Conservation (phyloP, 2,888 invertebrate genomes). For the Quadriops clusia region DNA sequence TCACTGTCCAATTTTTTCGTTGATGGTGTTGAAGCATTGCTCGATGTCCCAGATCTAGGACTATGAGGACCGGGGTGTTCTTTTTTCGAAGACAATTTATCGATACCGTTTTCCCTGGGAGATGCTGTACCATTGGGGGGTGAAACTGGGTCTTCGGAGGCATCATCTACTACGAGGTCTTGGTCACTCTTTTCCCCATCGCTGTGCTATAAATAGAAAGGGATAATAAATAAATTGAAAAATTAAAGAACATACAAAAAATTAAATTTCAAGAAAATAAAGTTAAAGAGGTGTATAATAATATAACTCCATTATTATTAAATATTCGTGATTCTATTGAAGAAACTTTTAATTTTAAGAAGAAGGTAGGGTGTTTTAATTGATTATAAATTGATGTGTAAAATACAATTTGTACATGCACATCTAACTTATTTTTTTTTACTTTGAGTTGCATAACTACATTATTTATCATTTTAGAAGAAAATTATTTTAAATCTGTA, state of each 20-base stretch:
- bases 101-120: slow-evolving; percentile 77
- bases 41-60: slow-evolving; percentile 73
- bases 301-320: too few species aligned
- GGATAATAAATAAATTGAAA: slow-evolving; percentile 2
- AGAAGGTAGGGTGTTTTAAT: too few species aligned
- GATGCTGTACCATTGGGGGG: slow-evolving; percentile 81
- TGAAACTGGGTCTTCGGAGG: slow-evolving; percentile 80
- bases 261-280: background rate
- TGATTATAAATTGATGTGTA: too few species aligned
- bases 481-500: too few species aligned
- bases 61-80: slow-evolving; percentile 61
- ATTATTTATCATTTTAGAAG: too few species aligned
- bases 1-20: slow-evolving; percentile 74
- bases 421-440: too few species aligned
- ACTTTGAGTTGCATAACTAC: too few species aligned
- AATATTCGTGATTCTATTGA: too few species aligned
- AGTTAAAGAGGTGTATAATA: too few species aligned
- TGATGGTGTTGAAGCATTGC: slow-evolving; percentile 83
- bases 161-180: slow-evolving; percentile 90
- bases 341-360: too few species aligned
- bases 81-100: slow-evolving; percentile 66
- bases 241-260: background rate
- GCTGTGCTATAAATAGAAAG: slow-evolving; percentile 46
- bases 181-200: slow-evolving; percentile 81
- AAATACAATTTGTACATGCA: too few species aligned